These are phyloP conservation scores for Cheilinus undulatus DNA, from an alignment of 2,113 vertebrate genomes.

Conservation along the genomic window DNA sequence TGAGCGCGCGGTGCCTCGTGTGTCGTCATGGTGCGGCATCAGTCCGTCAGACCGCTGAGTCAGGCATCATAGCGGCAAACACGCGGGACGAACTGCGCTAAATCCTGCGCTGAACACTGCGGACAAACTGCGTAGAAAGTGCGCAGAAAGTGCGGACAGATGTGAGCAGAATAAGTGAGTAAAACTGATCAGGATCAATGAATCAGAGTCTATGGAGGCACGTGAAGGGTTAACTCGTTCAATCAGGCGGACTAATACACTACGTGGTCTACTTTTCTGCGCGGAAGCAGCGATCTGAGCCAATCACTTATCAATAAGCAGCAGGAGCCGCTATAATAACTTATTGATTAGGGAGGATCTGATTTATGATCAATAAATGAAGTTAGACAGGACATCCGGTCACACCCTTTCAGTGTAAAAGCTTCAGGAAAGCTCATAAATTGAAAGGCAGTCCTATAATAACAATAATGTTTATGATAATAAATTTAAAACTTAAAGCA, in stretches of 20 bases:
- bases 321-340: slow-evolving; percentile 20
- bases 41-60: slow-evolving; percentile 46
- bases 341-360: slow-evolving; percentile 36
- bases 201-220: not conserved
- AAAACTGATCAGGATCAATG: not conserved
- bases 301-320: slow-evolving; percentile 6
- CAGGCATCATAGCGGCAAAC: too few species aligned
- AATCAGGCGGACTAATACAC: not conserved
- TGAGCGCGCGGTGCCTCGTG: not conserved
- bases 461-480: not conserved
- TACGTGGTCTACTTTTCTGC: slow-evolving; percentile 24
- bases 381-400: not conserved
- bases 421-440: not conserved
- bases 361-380: slow-evolving; percentile 25
- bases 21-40: slow-evolving; percentile 55
- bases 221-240: not conserved
- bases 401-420: slow-evolving; percentile 23
- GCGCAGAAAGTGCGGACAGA: not conserved
- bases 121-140: not conserved
- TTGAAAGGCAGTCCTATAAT: too few species aligned
- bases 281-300: slow-evolving; percentile 16
- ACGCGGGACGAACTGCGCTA: too few species aligned
- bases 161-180: not conserved
- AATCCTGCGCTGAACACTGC: too few species aligned
- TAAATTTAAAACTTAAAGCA: too few species aligned